These are phyloP conservation scores for Poliocrania exsul DNA, from an alignment of 2,797 vertebrate species.

Conservation along the genomic window DNA sequence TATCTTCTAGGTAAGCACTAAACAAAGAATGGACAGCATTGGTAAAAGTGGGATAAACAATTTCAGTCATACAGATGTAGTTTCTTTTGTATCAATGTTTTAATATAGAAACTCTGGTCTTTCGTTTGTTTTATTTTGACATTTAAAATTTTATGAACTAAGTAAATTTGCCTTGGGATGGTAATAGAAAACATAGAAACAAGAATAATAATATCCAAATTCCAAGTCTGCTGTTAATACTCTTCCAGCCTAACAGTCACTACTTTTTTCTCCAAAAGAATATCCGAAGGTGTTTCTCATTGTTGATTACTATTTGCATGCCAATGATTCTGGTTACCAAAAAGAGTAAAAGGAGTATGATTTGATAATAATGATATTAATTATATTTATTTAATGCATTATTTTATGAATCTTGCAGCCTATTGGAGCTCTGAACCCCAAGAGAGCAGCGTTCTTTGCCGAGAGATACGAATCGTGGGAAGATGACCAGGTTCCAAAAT, in stretches of 20 bases:
- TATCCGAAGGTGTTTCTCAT: background rate
- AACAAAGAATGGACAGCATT: background rate
- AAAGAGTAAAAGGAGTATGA: background rate
- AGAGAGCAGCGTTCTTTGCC: constrained; percentile 93
- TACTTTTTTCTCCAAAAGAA: background rate
- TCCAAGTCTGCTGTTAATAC: background rate
- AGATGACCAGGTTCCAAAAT: constrained; percentile 96
- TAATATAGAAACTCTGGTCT: background rate
- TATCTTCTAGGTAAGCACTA: background rate
- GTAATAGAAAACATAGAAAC: background rate
- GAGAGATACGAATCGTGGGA: constrained; percentile 96
- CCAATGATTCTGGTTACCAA: background rate
- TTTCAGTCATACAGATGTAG: background rate
- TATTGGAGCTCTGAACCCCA: constrained; percentile 95
- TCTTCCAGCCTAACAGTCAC: background rate
- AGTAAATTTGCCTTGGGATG: background rate
- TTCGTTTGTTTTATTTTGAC: background rate
- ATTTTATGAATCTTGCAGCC: constrained; percentile 79
- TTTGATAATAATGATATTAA: background rate
- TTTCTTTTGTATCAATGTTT: background rate
- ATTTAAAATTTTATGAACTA: background rate
- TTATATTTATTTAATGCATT: background rate
- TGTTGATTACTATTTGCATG: background rate
- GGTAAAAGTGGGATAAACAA: background rate
- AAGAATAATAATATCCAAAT: background rate